Conservation (phyloP, 2,797 vertebrate genomes). For the Hafferia zeledoni region DNA sequence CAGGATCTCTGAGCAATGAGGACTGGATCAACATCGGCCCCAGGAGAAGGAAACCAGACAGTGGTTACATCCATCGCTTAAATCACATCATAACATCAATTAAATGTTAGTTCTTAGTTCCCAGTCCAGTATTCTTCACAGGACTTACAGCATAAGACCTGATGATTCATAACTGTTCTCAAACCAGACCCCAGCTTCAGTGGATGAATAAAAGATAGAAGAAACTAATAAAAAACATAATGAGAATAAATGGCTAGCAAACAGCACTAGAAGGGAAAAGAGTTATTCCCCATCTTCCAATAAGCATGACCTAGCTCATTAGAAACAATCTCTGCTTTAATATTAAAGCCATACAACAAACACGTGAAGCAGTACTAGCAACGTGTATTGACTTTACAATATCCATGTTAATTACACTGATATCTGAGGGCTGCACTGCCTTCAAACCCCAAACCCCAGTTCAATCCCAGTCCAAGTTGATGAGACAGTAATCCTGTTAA, state of each 20-base stretch:
- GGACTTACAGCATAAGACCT: not conserved
- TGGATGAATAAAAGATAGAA: slow-evolving; percentile 19
- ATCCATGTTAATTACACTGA: not conserved
- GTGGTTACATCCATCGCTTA: not conserved
- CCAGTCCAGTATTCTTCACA: not conserved
- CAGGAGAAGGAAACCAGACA: not conserved
- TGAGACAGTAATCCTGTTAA: not conserved
- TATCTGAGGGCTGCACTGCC: not conserved
- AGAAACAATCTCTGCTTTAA: slow-evolving; percentile 21
- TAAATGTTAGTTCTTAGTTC: slow-evolving; percentile 9
- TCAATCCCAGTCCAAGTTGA: not conserved
- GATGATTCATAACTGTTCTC: slow-evolving; percentile 13
- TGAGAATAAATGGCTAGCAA: not conserved
- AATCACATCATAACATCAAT: not conserved
- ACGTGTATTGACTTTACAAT: not conserved
- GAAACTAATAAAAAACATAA: slow-evolving; percentile 10
- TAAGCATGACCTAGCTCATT: slow-evolving; percentile 10
- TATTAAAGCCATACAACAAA: slow-evolving; percentile 37
- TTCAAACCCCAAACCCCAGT: not conserved
- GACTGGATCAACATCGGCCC: not conserved
- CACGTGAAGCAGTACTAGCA: slow-evolving; percentile 20
- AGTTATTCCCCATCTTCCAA: slow-evolving; percentile 17
- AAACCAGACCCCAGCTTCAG: slow-evolving; percentile 19
- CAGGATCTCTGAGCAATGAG: not conserved
- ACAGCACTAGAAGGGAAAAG: not conserved